Evolutionary conservation across 2,113 vertebrate genomes (phyloP).

Genomic region (Ailuropoda melanoleuca): DNA sequence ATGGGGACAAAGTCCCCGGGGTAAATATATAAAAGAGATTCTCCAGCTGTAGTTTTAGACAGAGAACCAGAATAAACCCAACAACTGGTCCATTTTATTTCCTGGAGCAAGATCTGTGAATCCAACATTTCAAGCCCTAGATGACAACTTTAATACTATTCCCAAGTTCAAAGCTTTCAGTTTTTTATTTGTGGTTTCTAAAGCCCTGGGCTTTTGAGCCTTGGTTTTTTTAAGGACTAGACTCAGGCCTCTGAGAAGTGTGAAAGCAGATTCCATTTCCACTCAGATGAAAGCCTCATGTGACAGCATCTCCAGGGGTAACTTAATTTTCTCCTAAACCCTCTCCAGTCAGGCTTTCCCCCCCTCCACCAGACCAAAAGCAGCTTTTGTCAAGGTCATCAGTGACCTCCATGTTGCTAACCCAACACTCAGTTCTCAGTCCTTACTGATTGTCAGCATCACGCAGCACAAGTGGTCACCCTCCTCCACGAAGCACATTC

Average conservation of each 20-base stretch:
- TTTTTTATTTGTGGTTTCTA: slow-evolving; percentile 39
- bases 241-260: not conserved
- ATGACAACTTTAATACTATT: slow-evolving; percentile 46
- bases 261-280: slow-evolving; percentile 58
- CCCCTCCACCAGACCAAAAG: not conserved
- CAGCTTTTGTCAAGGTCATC: not conserved
- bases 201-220: slow-evolving; percentile 16
- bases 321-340: slow-evolving; percentile 44
- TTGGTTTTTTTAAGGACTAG: slow-evolving; percentile 25
- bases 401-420: not conserved
- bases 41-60: not conserved
- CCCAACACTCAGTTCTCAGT: not conserved
- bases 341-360: not conserved
- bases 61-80: slow-evolving; percentile 15
- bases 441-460: not conserved
- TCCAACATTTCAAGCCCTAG: slow-evolving; percentile 11
- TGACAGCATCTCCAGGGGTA: not conserved
- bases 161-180: slow-evolving; percentile 62
- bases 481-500: not conserved
- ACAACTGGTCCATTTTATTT: slow-evolving; percentile 32
- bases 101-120: slow-evolving; percentile 18
- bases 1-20: not conserved
- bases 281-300: not conserved
- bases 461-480: not conserved
- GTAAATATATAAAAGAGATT: slow-evolving; percentile 10